Evolutionary conservation across 2,113 vertebrate species (phyloP).

Genomic region (Uria aalge): DNA sequence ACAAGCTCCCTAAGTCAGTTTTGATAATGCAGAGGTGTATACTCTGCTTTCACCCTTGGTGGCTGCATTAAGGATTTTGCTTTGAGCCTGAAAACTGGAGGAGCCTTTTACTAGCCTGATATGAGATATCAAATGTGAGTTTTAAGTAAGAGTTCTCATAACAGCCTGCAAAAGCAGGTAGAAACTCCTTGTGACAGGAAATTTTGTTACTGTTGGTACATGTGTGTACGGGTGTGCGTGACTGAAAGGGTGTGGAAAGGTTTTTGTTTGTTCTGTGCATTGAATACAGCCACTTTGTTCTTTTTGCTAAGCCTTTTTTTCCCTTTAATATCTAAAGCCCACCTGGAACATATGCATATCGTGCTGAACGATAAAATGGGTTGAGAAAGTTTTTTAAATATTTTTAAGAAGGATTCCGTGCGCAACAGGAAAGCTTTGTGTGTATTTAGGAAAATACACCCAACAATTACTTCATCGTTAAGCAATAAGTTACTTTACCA

Average conservation of each 20-base stretch:
- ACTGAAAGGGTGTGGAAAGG: neutral
- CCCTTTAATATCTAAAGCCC: neutral
- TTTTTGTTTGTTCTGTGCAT: neutral
- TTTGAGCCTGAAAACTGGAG: neutral
- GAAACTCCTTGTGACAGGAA: neutral
- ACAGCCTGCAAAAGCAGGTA: neutral
- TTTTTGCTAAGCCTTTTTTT: neutral
- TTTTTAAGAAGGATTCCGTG: neutral
- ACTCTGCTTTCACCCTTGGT: neutral
- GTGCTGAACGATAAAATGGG: neutral
- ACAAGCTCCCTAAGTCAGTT: neutral
- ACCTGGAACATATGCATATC: neutral
- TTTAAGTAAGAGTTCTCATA: neutral
- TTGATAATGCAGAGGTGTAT: neutral
- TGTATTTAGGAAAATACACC: neutral
- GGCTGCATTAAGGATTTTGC: neutral
- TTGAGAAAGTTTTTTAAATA: neutral
- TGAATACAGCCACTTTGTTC: neutral
- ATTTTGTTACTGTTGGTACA: rapidly evolving
- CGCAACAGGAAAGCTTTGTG: neutral
- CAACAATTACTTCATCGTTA: neutral
- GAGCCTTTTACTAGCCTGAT: neutral
- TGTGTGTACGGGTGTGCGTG: neutral
- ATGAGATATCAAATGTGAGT: neutral
- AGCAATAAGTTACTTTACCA: neutral